Conservation (phyloP, 2,888 invertebrate genomes). For the Pachydiplax longipennis region DNA sequence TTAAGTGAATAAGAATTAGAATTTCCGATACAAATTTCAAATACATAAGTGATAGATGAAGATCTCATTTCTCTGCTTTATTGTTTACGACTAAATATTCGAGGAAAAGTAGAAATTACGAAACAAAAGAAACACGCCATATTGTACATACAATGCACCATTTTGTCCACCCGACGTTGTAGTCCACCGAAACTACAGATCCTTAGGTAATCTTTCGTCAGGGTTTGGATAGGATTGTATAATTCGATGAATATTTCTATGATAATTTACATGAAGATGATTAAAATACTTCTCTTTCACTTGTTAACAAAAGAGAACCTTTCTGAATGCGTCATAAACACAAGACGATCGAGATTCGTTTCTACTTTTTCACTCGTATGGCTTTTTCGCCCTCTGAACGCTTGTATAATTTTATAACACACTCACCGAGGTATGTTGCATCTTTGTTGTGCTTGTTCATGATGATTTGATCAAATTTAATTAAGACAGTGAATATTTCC, state of each 20-base stretch:
- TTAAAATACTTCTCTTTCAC: conserved; percentile 26
- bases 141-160: conserved; percentile 36
- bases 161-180: conserved; percentile 9
- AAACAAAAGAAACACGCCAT: conserved; percentile 45
- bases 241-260: not conserved
- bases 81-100: conserved; percentile 31
- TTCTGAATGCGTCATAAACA: conserved; percentile 40
- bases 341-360: conserved; percentile 47
- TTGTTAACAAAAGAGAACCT: conserved; percentile 46
- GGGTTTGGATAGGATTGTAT: not conserved
- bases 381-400: not conserved
- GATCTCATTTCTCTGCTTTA: conserved; percentile 43
- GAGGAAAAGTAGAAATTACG: conserved; percentile 34
- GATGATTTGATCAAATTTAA: conserved; percentile 3
- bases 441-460: conserved; percentile 45
- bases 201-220: not conserved
- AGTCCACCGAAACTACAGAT: not conserved
- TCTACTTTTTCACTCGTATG: conserved; percentile 40
- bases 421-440: conserved; percentile 43
- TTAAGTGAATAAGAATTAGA: not conserved
- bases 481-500: not conserved
- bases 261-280: conserved; percentile 32
- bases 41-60: conserved; percentile 35
- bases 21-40: not conserved
- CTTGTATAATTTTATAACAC: conserved; percentile 1